Percentiles rank a stretch among this genome's conserved stretches.
phyloP scores from a whole-genome alignment of 2,888 invertebrate species.

The Campoplex capitator region DNA sequence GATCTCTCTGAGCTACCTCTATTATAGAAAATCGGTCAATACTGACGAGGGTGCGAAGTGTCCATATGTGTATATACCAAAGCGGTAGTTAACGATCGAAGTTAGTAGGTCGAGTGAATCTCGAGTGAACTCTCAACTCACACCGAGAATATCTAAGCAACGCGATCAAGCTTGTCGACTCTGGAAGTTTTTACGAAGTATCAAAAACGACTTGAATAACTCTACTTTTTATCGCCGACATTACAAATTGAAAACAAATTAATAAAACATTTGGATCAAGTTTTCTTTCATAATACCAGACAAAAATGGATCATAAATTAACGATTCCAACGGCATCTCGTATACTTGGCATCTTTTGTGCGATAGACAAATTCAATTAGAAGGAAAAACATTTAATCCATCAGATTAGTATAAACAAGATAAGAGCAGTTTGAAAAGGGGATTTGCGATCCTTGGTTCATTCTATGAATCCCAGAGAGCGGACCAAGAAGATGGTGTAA shows the following conservation, averaged over 20 bases:
- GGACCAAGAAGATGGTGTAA: conserved; percentile 27
- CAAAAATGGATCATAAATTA: not conserved
- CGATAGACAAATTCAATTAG: not conserved
- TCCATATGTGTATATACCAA: not conserved
- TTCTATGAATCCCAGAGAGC: conserved; percentile 13
- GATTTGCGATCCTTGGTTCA: not conserved
- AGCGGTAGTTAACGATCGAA: conserved; percentile 31
- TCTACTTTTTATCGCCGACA: not conserved
- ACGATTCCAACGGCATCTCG: not conserved
- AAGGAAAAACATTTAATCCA: conserved; percentile 1
- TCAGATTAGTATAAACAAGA: conserved; percentile 12
- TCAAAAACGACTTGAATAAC: not conserved
- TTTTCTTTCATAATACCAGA: not conserved
- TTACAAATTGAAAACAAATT: not conserved
- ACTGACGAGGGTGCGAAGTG: conserved; percentile 1
- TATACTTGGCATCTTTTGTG: not conserved
- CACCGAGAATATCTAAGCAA: conserved; percentile 24
- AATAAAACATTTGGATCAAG: not conserved
- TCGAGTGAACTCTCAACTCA: conserved; percentile 26
- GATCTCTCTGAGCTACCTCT: conserved; percentile 53
- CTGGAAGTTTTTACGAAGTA: not conserved
- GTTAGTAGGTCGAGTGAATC: conserved; percentile 51
- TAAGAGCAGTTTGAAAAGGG: conserved; percentile 5
- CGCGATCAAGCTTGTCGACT: conserved; percentile 27
- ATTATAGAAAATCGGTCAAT: conserved; percentile 49